Conservation (phyloP, 2,113 vertebrate genomes). For the Atractosteus spatula region DNA sequence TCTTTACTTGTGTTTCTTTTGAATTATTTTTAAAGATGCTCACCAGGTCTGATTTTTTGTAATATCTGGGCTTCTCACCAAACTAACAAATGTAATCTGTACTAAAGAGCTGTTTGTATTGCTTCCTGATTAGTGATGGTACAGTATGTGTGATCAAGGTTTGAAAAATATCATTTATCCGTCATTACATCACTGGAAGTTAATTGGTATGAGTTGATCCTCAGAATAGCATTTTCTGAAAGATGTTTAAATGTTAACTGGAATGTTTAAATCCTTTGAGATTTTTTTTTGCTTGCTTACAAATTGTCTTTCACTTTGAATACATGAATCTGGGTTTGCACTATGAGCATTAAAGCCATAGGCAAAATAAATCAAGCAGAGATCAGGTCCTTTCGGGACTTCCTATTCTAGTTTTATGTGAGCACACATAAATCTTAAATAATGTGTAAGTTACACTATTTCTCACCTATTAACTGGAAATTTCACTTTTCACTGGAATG, state of each 20-base stretch:
- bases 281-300: background rate
- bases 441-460: conserved; percentile 6
- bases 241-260: no score
- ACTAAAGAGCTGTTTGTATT: no score
- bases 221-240: no score
- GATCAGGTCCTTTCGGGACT: conserved; percentile 3
- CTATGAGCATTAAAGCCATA: background rate
- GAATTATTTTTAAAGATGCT: background rate
- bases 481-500: background rate
- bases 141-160: no score
- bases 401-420: conserved; percentile 14
- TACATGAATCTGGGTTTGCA: background rate
- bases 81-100: no score
- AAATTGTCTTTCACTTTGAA: background rate
- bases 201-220: no score
- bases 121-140: no score
- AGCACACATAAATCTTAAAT: background rate
- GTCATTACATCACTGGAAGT: no score
- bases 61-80: no score
- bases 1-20: background rate
- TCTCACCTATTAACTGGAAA: conserved; percentile 7
- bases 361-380: background rate
- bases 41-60: no score
- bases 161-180: no score
- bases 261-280: background rate